Evolutionary conservation across 2,888 invertebrate species (phyloP), one percentile per base, ranked within the genome.

Genomic region (Dynastes maya): DNA sequence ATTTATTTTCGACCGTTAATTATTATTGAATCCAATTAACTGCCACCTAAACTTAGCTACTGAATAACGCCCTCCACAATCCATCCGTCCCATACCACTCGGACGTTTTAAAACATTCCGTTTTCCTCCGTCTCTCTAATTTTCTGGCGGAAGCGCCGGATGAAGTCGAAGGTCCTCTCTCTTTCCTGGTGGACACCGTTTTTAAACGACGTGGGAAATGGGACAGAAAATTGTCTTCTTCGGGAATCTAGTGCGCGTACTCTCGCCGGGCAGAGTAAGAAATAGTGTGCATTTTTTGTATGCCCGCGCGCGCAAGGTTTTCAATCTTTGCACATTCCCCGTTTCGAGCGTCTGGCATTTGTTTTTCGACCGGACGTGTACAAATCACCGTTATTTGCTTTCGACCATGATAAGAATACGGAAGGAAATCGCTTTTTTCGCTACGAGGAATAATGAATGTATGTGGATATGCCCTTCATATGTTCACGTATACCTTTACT

Each of bases 171-270:
- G 58, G 58, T 74, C 37, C 13, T n/a, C 29, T 29, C 37, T 32
- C 37, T 55, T 63, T n/a, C 72, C 61, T 55, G 61, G 78, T 75
- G 75, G 74, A 74, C 78, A 65, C 71, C 67, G 53, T 76, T 74
- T 83, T 80, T 85, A 87, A 88, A 87, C 85, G 88, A 89, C 88
- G 87, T 85, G 87, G 85, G 85, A 88, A 89, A 89, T 89, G 89
- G 88, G 85, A 88, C 86, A 88, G 89, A 89, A 89, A 89, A 89
- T 89, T 89, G 89, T 89, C 89, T 88, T 86, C 85, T 85, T 84
- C 85, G 58, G 49, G 72, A 74, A 74, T 74, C 72, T 51, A 51
- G 40, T 29, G 63, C 55, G 71, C 55, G 55, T 55, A 61, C 80
- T 68, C 68, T 53, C 68, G 68, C 27, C 68, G 68, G 49, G 70